These are phyloP conservation scores for Xestia xanthographa DNA, from an alignment of 2,888 invertebrate genomes.

Conservation along the genomic window DNA sequence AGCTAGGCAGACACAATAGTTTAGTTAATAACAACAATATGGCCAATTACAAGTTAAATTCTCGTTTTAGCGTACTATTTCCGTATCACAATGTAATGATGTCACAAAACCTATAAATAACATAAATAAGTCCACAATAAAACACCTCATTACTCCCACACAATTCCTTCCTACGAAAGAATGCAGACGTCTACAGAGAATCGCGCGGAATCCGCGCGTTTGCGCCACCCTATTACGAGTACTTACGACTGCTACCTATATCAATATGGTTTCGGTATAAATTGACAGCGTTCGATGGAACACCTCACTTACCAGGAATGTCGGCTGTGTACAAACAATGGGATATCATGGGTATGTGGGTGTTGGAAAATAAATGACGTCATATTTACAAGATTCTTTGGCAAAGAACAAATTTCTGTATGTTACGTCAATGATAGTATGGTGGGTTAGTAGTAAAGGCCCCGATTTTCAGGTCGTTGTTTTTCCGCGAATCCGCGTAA, in stretches of 20 bases:
- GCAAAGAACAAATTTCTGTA: not conserved
- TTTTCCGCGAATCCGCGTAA: too few species aligned
- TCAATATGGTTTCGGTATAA: constrained; percentile 37
- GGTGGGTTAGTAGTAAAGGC: not conserved
- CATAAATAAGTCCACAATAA: not conserved
- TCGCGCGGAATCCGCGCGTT: constrained; percentile 35
- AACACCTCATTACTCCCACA: constrained; percentile 15
- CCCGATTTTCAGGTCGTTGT: not conserved
- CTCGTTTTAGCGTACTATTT: not conserved
- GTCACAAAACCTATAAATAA: too few species aligned
- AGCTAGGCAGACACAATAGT: too few species aligned
- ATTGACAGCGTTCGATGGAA: constrained; percentile 49
- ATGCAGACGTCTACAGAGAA: constrained; percentile 7
- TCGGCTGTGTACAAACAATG: constrained; percentile 5
- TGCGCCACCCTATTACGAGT: constrained; percentile 13
- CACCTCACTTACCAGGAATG: not conserved
- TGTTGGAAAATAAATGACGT: not conserved
- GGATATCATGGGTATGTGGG: constrained; percentile 11
- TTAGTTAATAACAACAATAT: too few species aligned
- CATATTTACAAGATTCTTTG: constrained; percentile 3
- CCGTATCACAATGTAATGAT: not conserved
- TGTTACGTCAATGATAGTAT: not conserved
- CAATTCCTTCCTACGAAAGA: constrained; percentile 30
- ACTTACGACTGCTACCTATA: constrained; percentile 5
- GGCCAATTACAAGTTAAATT: too few species aligned